Evolutionary conservation across 1,140 invertebrate genomes (phyloP).

Genomic region (Lepidotrigona ventralis): DNA sequence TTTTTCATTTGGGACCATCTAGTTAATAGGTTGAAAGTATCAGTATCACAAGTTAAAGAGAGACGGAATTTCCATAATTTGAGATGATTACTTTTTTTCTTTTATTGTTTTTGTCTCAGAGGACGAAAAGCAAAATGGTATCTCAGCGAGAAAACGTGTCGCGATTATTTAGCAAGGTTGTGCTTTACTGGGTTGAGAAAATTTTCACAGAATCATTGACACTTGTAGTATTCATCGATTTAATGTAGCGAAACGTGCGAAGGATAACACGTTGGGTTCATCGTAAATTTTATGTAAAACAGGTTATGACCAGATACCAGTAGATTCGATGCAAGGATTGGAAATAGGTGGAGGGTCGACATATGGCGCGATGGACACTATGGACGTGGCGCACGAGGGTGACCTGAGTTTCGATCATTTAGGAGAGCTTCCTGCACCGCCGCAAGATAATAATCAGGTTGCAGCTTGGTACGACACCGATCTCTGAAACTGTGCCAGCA

Average conservation of each 20-base stretch:
- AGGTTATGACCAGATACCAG: constrained; percentile 98
- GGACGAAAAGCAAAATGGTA: background rate
- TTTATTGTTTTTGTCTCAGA: background rate
- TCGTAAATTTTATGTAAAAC: constrained; percentile 53
- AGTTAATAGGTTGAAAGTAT: background rate
- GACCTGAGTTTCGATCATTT: constrained; percentile 91
- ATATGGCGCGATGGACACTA: constrained; percentile 89
- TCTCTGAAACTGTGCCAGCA: constrained; percentile 83
- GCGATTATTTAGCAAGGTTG: constrained; percentile 27
- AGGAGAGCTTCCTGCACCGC: constrained; percentile 91
- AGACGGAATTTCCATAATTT: background rate
- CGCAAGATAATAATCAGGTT: constrained; percentile 93
- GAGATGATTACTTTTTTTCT: background rate
- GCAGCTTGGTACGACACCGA: constrained; percentile 98
- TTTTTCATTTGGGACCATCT: background rate
- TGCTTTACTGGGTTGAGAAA: constrained; percentile 37
- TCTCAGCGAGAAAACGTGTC: background rate
- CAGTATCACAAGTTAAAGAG: background rate
- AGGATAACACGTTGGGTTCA: constrained; percentile 10
- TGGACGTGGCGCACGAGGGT: constrained; percentile 90
- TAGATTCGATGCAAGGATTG: constrained; percentile 97
- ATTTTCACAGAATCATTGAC: constrained; percentile 11
- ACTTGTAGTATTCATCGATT: constrained; percentile 28
- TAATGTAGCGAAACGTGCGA: background rate
- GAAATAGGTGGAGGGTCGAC: constrained; percentile 89